Base-by-base conservation (phyloP, 2,113 vertebrate genomes). In the Poeciliopsis prolifica region DNA sequence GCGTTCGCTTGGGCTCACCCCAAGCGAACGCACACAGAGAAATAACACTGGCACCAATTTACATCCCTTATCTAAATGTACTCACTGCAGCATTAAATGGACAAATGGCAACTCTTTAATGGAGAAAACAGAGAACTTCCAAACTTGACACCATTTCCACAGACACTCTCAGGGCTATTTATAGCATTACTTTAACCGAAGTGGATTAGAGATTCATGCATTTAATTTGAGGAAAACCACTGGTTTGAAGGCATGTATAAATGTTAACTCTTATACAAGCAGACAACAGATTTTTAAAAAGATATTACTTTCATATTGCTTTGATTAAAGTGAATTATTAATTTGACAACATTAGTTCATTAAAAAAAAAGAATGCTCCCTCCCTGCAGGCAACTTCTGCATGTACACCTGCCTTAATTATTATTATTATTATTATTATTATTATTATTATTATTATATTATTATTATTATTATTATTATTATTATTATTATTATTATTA, bases 41-140 rank as follows among this genome's bases (percentile, higher is more conserved):
- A 65, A 72, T 22, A 29, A 61, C 70, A 51, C 3, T 19, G 24
- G 15, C 14, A 28, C n/a, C 67, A 24, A 77, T 92, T 86, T 90
- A 75, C 83, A 86, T 89, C 72, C 35, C 28, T 82, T 86, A 72
- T 83, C 77, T 61, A 63, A 81, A 63, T 61, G 3, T 28, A 61
- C 29, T 75, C 65, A 37, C 69, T 60, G 15, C 26, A 28, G 22
- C 68, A 63, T 54, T 74, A 66, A 75, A 79, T 51, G 66, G 30
- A 69, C 81, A 40, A 35, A 69, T 75, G 64, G 64, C 40, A 73
- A 77, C 74, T 72, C 13, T 80, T 68, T 64, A 65, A 65, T 68
- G 28, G 62, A 74, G 11, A 71, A n/a, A 60, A 33, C 24, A 61
- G 33, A 37, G 31, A 44, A 62, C 73, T 42, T 73, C 15, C 9